Evolutionary conservation across 2,888 invertebrate species (phyloP), one percentile per base, ranked within the genome.

Genomic region (Cephalotes varians): DNA sequence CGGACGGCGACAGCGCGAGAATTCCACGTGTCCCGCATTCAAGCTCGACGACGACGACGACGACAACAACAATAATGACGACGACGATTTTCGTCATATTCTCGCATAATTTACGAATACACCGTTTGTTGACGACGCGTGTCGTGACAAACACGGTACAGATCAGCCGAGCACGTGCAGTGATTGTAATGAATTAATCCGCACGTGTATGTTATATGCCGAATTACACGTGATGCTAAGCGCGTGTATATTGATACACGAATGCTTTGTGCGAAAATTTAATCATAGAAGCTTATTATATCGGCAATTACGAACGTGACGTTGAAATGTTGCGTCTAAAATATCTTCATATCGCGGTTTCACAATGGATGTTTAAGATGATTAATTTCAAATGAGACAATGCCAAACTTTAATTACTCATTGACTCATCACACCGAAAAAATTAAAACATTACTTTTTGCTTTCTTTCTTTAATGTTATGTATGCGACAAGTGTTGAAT

Each of bases 1-100:
- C 40, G 62, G 34, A 49, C 74, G 34, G 25, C 74, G 34, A 21
- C 49, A 40, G 44, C 25, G 74, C 74, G 47, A 51, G 80, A 74
- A 73, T 40, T 77, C n/a, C 71, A 54, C 72, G 77, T 54, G 54
- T 40, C 21, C 25, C 54, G 71, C 77, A 31, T 69, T 77, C 44
- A 71, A 71, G 28, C 54, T 21, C 40, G 40, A 77, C 71, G 31
- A 40, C 69, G 37, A 67, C 2, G 49, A n/a, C n/a, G n/a, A 49
- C 31, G 31, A 31, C 31, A 31, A 73, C 31, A 31, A 31, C 47
- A 31, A 37, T 28, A n/a, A 28, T 18, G 60, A 73, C 15, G 60
- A 31, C 34, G 34, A 31, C 71, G 28, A 69, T 77, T 71, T 71
- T 54, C 77, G 40, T 25, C 40, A 15, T 12, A 47, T 54, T 18